phyloP scores from a whole-genome alignment of 2,797 vertebrate genomes.

The Gymnoscopelus braueri region DNA sequence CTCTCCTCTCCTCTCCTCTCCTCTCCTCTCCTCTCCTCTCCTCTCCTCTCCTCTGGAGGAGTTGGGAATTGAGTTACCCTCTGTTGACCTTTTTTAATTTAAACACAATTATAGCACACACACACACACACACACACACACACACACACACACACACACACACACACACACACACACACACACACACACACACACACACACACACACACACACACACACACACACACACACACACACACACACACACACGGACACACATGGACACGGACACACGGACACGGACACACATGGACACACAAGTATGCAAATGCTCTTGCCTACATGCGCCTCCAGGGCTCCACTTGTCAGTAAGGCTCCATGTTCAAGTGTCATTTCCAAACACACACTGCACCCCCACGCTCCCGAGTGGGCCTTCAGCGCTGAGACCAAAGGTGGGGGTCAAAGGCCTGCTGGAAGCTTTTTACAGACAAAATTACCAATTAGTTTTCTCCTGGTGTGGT shows the following conservation, averaged over 20 bases:
- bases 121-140: no score
- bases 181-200: slow-evolving; percentile 21
- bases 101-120: slow-evolving; percentile 27
- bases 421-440: slow-evolving; percentile 48
- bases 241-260: neutral
- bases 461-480: slow-evolving; percentile 66
- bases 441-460: slow-evolving; percentile 56
- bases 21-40: neutral
- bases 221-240: neutral
- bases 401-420: slow-evolving; percentile 33
- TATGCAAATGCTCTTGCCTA: slow-evolving; percentile 47
- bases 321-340: slow-evolving; percentile 31
- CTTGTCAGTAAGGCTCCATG: neutral
- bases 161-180: slow-evolving; percentile 27
- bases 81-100: slow-evolving; percentile 32
- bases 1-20: neutral
- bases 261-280: no score
- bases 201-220: neutral
- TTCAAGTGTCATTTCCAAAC: slow-evolving; percentile 34
- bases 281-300: slow-evolving; percentile 10
- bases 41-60: slow-evolving; percentile 1
- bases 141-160: slow-evolving; percentile 51
- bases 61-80: slow-evolving; percentile 37
- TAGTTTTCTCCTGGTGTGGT: slow-evolving; percentile 38
- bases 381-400: slow-evolving; percentile 19